Evolutionary conservation across 2,888 invertebrate species (phyloP), one percentile per base, ranked within the genome.

Genomic region (Ennomos fuscantarius): DNA sequence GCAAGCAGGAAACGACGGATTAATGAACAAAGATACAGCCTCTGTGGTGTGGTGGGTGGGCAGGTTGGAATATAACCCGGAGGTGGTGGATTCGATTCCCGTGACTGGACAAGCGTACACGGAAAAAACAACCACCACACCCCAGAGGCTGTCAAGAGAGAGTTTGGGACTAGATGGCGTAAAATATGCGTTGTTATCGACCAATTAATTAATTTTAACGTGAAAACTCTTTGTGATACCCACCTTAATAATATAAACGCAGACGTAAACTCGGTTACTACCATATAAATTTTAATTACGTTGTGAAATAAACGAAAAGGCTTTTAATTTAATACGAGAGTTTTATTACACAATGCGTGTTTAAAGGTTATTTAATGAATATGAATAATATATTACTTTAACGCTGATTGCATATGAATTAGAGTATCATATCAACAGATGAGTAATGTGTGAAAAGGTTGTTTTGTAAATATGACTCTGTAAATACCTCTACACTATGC

Each of bases 251-350:
- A 46, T 47, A 49, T 39, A 34, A 39, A 37, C 36, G 12, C 31
- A 13, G 34, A 32, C 50, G 39, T 45, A 55, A 55, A 40, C 41
- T 31, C 43, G 34, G 34, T 46, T 37, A 51, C 33, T 34, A 46
- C 42, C 13, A 12, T 51, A 37, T 47, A 56, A 51, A 56, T 56
- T 56, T 11, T 46, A 52, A 57, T 52, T 52, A 57, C n/a, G 35
- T 24, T 47, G 44, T 37, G 45, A 52, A 52, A 52, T 42, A 52
- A 47, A 48, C 34, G 35, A 15, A 32, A 40, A 39, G 39, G 45
- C 42, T 51, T 50, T 50, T 33, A 42, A 36, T 33, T 48, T 43
- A 40, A 49, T 40, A 12, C 8, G 12, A 33, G 49, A 49, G 34
- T 42, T 39, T n/a, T 45, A 24, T 33, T 52, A 8, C 45, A 44